Conservation (phyloP, 92 coral and sea anemone genomes). For the Actinostola sp. region DNA sequence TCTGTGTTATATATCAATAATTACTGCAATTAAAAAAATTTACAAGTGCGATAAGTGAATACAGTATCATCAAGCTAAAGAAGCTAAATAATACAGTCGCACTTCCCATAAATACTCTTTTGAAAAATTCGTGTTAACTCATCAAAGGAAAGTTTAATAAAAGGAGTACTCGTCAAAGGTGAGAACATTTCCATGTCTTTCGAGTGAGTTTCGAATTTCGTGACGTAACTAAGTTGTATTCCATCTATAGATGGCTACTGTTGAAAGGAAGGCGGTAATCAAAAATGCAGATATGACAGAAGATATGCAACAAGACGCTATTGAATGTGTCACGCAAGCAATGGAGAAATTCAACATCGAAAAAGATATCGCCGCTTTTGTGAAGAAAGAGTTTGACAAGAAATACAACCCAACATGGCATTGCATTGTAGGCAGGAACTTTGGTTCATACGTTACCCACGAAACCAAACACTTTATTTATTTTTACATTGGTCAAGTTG, state of each 20-base stretch:
- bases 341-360: conserved; percentile 97
- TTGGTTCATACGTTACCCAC: conserved; percentile 97
- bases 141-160: too few relatives aligned
- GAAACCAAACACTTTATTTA: conserved; percentile 98
- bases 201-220: too few relatives aligned
- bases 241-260: conserved; percentile 89
- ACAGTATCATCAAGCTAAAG: too few relatives aligned
- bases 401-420: conserved; percentile 99
- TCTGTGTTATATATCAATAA: neutral
- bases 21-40: too few relatives aligned
- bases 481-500: conserved; percentile 98
- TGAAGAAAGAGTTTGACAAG: conserved; percentile 99
- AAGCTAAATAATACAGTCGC: too few relatives aligned
- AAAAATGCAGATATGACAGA: conserved; percentile 98
- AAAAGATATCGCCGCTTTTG: conserved; percentile 92
- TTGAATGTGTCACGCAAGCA: conserved; percentile 90
- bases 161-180: too few relatives aligned
- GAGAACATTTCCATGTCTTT: neutral
- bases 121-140: too few relatives aligned
- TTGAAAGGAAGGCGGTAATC: conserved; percentile 91
- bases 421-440: conserved; percentile 95
- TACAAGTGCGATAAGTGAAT: too few relatives aligned
- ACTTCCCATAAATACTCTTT: too few relatives aligned
- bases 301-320: conserved; percentile 95
- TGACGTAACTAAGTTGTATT: too few relatives aligned